Base-by-base conservation (phyloP, 2,113 vertebrate species). In the Microcebus griseorufus region DNA sequence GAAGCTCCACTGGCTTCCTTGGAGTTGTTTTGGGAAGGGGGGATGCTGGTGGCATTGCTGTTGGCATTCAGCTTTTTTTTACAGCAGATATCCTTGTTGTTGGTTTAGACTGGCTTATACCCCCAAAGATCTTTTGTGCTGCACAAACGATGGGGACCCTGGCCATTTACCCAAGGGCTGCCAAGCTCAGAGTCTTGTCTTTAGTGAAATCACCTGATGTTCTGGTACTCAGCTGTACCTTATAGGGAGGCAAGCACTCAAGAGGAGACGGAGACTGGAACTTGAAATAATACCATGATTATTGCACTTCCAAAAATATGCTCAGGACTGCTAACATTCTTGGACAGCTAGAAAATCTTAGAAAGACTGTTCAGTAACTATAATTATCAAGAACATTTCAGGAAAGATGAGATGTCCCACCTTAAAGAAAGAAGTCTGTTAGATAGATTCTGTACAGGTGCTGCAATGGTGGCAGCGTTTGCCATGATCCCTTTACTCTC, bases 11-110 rank as follows among this genome's bases (percentile, higher is more conserved):
- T 82, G 64, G 81, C 42, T 27, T 97, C 98, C 48, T 75, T 72
- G 42, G 95, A 79, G 22, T 51, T 96, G 55, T 93, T 98, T 39
- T 98, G 98, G 22, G 97, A 97, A 97, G 97, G 98, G 2, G 98
- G 98, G 96, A 98, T 97, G 97, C 92, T 98, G 94, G 97, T 97
- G 97, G 81, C 98, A 96, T 39, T 88, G 62, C 97, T 98, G 83
- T 93, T 96, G 97, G 39, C 39, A 97, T 48, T 93, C 53, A n/a
- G n/a, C n/a, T n/a, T 90, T 92, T 98, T 95, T 96, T 69, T 86
- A 90, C 85, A 85, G 98, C 97, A 78, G 97, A 98, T 20, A 98
- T 97, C 60, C 97, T 76, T 76, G 94, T 42, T 87, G 98, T 98
- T 92, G 98, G 85, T 60, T 93, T 95, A 86, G 98, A 98, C 58